Conservation (phyloP, 2,888 invertebrate genomes). For the Pandemis cinnamomeana region DNA sequence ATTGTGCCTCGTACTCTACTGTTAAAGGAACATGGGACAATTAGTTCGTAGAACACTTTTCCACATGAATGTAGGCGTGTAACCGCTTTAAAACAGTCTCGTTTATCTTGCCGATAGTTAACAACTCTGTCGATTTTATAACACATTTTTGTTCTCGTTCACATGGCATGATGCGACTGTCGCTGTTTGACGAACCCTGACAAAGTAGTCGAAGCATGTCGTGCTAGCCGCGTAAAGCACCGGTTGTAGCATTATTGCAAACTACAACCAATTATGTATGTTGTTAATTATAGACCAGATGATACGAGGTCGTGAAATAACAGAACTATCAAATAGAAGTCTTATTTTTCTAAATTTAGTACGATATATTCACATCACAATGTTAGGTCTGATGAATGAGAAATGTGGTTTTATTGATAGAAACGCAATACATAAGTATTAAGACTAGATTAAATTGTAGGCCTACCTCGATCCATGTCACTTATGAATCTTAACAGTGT, state of each 20-base stretch:
- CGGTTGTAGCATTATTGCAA: background rate
- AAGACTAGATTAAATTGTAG: conserved; percentile 30
- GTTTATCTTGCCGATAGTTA: background rate
- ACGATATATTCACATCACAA: conserved; percentile 31
- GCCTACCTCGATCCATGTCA: conserved; percentile 41
- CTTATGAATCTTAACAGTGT: conserved; percentile 40
- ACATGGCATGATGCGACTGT: background rate
- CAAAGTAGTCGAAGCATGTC: background rate
- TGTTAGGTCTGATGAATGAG: conserved; percentile 11
- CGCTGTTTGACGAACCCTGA: background rate
- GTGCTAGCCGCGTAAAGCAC: background rate
- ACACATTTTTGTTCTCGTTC: background rate
- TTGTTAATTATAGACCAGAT: background rate
- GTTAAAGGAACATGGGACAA: conserved; percentile 37
- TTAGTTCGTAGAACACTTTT: conserved; percentile 27
- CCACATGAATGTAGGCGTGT: conserved; percentile 4
- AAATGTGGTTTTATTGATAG: conserved; percentile 27
- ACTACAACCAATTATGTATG: background rate
- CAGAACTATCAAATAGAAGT: background rate
- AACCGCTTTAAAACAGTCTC: background rate
- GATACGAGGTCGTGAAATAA: background rate
- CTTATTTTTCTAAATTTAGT: conserved; percentile 39
- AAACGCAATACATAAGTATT: conserved; percentile 32
- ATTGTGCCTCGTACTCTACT: conserved; percentile 36
- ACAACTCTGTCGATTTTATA: background rate